These are phyloP conservation scores for Tragelaphus buxtoni DNA, from an alignment of 2,113 vertebrate genomes.

Conservation along the genomic window DNA sequence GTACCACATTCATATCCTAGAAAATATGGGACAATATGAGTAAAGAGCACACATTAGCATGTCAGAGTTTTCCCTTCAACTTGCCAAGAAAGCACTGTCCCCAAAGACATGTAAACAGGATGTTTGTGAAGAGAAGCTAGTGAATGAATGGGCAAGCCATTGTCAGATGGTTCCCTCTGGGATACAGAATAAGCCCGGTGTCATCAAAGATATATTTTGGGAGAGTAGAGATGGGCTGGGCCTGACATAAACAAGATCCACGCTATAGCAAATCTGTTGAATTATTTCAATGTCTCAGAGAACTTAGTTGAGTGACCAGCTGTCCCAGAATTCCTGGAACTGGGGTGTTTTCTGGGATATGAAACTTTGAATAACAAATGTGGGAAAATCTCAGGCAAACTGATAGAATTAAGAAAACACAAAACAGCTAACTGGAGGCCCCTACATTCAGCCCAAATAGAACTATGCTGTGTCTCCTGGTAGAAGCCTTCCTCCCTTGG, in stretches of 20 bases:
- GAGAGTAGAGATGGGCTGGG: not conserved
- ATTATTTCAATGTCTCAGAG: not conserved
- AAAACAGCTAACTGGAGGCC: not conserved
- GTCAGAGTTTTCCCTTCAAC: not conserved
- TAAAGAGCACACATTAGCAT: not conserved
- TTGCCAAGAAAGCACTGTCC: not conserved
- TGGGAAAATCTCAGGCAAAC: not conserved
- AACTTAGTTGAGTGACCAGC: not conserved
- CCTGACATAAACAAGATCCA: not conserved
- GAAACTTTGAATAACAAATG: not conserved
- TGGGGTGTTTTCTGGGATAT: not conserved
- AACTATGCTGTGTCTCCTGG: not conserved
- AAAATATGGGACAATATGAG: not conserved
- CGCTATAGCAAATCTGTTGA: not conserved
- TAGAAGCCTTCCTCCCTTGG: not conserved
- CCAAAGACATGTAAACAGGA: not conserved
- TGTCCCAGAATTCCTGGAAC: not conserved
- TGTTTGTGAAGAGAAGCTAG: not conserved
- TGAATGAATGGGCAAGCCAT: not conserved
- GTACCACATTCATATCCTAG: not conserved
- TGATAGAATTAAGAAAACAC: not conserved
- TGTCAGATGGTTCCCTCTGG: not conserved
- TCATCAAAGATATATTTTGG: not conserved
- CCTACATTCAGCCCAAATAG: not conserved
- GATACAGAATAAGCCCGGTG: not conserved